Base-by-base conservation (phyloP, 2,113 vertebrate genomes). In the Ranitomeya variabilis region DNA sequence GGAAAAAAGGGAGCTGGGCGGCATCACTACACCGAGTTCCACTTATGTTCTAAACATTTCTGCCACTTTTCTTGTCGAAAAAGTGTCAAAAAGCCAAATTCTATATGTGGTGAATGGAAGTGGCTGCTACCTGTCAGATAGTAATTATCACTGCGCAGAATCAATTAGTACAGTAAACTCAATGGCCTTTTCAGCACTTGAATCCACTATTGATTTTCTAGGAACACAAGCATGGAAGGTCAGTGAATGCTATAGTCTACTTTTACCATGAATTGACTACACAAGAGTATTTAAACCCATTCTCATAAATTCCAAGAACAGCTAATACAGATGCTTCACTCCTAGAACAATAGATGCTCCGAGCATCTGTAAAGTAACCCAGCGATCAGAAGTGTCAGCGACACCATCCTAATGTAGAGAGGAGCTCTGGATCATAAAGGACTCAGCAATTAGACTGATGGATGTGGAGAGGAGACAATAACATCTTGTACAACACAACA, bases 301-400 rank as follows among this genome's bases (percentile, higher is more conserved):
- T 45, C 26, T 62, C 12, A 45, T 62, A 16, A 80, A 81, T 81
- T 81, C 57, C 57, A 11, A 81, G 23, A 81, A 81, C 14, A 62
- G 80, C 26, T 37, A 7, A 62, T 37, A 45, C 31, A 62, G 31
- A 81, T 81, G 3, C 26, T 81, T 19, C 16, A 81, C 26, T 37
- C 31, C 9, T 18, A 12, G 26, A 80, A 80, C 55, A 80, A 80
- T 60, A 60, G 57, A 19, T 62, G 18, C 23, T 45, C 18, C n/a
- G 10, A 13, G 8, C 14, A 12, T 62, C 9, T 12, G 19, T 57
- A 81, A 81, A 81, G 57, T 19, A 12, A 45, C 62, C 57, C 23
- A 21, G 57, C 23, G 21, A 45, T 45, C 59, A 37, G 19, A 60
- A 80, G 26, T 45, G 37, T 6, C 26, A 37, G 37, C 9, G 9